Evolutionary conservation across 2,113 vertebrate genomes (phyloP).

Genomic region (Motacilla tschutschensis): DNA sequence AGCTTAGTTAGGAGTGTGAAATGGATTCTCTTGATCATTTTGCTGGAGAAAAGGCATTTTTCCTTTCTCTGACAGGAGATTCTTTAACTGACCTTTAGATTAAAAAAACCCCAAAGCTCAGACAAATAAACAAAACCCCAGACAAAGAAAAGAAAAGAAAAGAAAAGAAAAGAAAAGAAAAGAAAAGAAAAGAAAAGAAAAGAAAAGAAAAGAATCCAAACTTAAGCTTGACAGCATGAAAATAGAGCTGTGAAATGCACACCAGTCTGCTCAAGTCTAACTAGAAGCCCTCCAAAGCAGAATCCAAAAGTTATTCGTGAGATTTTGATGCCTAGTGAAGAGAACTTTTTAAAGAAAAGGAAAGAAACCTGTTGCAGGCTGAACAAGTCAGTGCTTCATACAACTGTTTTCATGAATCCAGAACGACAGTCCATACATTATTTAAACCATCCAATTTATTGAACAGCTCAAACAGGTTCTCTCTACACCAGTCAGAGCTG

Average conservation of each 20-base stretch:
- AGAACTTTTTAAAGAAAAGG: conserved; percentile 22
- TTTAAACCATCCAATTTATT: conserved; percentile 57
- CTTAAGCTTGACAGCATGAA: not conserved
- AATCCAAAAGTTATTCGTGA: not conserved
- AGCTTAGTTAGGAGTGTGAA: not conserved
- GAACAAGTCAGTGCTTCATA: conserved; percentile 21
- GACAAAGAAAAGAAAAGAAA: not conserved
- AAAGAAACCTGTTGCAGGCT: conserved; percentile 9
- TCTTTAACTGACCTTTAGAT: not conserved
- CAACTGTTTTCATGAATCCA: not conserved
- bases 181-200: rapidly evolving
- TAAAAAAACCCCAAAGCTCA: not conserved
- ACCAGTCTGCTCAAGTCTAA: not conserved
- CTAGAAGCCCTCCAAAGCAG: not conserved
- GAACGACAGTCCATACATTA: conserved; percentile 55
- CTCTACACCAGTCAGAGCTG: not conserved
- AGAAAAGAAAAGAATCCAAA: not conserved
- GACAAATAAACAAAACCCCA: not conserved
- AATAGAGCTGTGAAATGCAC: not conserved
- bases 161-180: not conserved
- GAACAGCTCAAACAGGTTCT: conserved; percentile 13
- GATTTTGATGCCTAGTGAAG: conserved; percentile 8
- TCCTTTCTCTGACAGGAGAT: not conserved
- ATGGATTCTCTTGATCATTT: not conserved
- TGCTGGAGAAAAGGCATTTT: not conserved